Evolutionary conservation across 2,113 vertebrate species (phyloP), one percentile per base, ranked within the genome.

Genomic region (Camarhynchus parvulus): DNA sequence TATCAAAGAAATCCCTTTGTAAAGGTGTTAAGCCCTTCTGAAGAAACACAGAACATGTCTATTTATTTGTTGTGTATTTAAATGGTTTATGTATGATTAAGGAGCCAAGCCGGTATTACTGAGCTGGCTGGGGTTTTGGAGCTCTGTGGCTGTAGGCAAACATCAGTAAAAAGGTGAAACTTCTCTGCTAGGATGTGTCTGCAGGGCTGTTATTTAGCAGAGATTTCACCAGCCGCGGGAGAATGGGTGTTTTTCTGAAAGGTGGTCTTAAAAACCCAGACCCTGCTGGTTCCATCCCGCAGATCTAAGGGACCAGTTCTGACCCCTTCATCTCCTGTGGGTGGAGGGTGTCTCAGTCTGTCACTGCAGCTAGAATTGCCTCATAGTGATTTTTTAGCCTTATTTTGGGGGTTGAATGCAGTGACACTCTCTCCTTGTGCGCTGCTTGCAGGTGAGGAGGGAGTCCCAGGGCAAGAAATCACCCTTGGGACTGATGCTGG

Each of bases 1-100:
- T 91, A 87, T 92, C 91, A 96, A 94, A 96, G 94, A 87, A 96
- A 94, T 96, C 75, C 92, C 53, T 93, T 87, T 81, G 95, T 89
- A 94, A 96, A 96, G 94, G 91, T 93, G 95, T 69, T 89, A 95
- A 95, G 88, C 93, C 94, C 83, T 83, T 28, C 44, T 96, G 87
- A 78, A 89, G 94, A 90, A 73, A 52, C 86, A 90, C 75, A 73
- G 85, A 93, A 35, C 11, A 1, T 74, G 73, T 90, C 90, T 95
- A 44, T 95, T 95, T 95, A 97, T 96, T 95, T 97, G 95, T 89
- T 97, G 93, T 95, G 70, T 61, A 27, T 96, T 96, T 95, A 93
- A 89, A 70, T 24, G 90, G 83, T 95, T 94, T 95, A 80, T 44
- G 59, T 81, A n/a, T 0, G 69, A 91, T 92, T 89, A 92, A 94